phyloP scores from a whole-genome alignment of 2,113 vertebrate species.

The Trachemys scripta region DNA sequence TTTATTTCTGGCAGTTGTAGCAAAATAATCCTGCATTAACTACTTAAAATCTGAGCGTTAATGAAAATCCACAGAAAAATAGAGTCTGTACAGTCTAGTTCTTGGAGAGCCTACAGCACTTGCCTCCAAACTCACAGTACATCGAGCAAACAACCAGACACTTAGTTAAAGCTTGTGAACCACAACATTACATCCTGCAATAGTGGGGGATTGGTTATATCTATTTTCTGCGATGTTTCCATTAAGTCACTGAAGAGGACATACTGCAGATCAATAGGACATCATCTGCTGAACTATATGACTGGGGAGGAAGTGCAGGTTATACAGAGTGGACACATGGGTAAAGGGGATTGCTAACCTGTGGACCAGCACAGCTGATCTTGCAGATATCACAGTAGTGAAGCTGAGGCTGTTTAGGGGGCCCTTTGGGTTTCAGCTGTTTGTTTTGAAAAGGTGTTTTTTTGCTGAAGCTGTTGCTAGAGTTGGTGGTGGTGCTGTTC shows the following conservation, averaged over 20 bases:
- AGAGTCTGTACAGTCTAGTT: not conserved
- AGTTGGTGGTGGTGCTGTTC: constrained; percentile 61
- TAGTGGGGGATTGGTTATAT: not conserved
- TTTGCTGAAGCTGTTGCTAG: constrained; percentile 57
- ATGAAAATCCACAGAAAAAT: not conserved
- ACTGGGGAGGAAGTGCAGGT: too few species aligned
- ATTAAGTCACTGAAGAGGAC: not conserved
- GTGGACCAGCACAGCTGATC: constrained; percentile 89
- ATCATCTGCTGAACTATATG: not conserved
- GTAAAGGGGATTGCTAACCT: constrained; percentile 73
- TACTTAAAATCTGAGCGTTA: not conserved
- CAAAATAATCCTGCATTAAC: not conserved
- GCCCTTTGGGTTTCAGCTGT: constrained; percentile 79
- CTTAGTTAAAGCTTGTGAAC: too few species aligned
- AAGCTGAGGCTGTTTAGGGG: constrained; percentile 82
- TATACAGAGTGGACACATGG: not conserved
- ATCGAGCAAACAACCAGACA: not conserved
- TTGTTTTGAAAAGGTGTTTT: constrained; percentile 79
- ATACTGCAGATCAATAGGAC: not conserved
- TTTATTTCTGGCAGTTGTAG: not conserved
- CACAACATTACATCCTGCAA: not conserved
- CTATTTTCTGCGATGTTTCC: not conserved
- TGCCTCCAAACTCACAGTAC: not conserved
- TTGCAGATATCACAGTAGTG: constrained; percentile 91
- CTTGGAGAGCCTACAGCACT: not conserved